Evolutionary conservation across 2,888 invertebrate genomes (phyloP).

Genomic region (Torymus auratus): DNA sequence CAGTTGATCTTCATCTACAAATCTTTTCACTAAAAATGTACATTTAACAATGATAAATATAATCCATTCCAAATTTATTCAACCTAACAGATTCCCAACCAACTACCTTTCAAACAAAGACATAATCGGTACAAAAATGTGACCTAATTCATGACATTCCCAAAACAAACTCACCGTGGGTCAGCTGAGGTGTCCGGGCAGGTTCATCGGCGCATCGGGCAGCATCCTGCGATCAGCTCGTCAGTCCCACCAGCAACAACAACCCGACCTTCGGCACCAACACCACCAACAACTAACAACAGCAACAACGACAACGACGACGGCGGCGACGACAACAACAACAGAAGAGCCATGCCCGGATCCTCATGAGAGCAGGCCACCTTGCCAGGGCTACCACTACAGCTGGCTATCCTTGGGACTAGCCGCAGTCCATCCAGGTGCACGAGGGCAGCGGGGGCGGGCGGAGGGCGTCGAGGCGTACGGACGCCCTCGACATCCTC

Average conservation of each 20-base stretch:
- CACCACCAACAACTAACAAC: slow-evolving; percentile 7
- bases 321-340: neutral
- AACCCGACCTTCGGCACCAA: neutral
- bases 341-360: neutral
- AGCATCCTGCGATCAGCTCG: neutral
- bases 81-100: too few species aligned
- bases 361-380: slow-evolving; percentile 13
- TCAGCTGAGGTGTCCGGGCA: slow-evolving; percentile 48
- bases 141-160: too few species aligned
- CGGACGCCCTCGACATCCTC: slow-evolving; percentile 74
- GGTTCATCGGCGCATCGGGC: slow-evolving; percentile 14
- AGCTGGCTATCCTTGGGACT: slow-evolving; percentile 14
- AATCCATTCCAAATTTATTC: too few species aligned
- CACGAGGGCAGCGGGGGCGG: slow-evolving; percentile 24
- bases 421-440: slow-evolving; percentile 75
- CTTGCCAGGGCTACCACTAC: slow-evolving; percentile 4
- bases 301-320: slow-evolving; percentile 17
- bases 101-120: too few species aligned
- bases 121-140: too few species aligned
- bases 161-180: slow-evolving; percentile 18
- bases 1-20: too few species aligned
- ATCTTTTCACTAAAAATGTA: too few species aligned
- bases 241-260: neutral
- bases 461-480: slow-evolving; percentile 11
- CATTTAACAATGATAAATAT: too few species aligned